Conservation (phyloP, 2,797 vertebrate species). For the Okamejei kenojei region DNA sequence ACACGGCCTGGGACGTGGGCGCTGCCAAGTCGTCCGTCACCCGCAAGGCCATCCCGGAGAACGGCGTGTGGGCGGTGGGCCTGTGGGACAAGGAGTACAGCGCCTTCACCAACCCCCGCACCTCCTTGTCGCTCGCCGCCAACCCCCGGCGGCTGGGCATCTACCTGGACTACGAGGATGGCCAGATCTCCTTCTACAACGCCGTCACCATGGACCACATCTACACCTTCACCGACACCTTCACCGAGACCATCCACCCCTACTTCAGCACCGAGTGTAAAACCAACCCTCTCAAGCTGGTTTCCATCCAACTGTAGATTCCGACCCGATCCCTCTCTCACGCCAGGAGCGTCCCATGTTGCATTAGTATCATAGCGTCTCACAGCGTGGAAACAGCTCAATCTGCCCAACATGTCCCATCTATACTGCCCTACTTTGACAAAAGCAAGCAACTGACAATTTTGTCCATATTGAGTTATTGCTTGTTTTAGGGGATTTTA, state of each 20-base stretch:
- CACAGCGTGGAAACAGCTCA: too few species aligned
- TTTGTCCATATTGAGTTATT: too few species aligned
- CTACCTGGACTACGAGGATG: slow-evolving; percentile 5
- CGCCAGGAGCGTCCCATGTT: too few species aligned
- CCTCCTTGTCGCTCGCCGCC: not conserved
- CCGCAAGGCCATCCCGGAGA: not conserved
- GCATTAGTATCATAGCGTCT: too few species aligned
- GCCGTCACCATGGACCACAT: not conserved
- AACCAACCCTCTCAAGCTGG: not conserved
- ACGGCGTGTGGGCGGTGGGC: not conserved
- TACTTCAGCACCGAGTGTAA: slow-evolving; percentile 18
- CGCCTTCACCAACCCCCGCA: not conserved
- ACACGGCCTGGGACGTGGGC: slow-evolving; percentile 9
- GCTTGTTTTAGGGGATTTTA: too few species aligned
- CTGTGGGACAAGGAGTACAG: slow-evolving; percentile 28
- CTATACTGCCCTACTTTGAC: too few species aligned
- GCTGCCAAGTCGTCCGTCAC: not conserved
- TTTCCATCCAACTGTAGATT: not conserved
- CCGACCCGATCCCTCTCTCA: too few species aligned
- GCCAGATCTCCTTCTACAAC: not conserved
- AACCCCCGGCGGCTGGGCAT: not conserved
- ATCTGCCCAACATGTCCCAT: too few species aligned
- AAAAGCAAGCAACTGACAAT: too few species aligned
- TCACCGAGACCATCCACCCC: not conserved
- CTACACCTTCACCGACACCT: not conserved